Conservation (phyloP, 2,113 vertebrate genomes). For the Myodes glareolus region DNA sequence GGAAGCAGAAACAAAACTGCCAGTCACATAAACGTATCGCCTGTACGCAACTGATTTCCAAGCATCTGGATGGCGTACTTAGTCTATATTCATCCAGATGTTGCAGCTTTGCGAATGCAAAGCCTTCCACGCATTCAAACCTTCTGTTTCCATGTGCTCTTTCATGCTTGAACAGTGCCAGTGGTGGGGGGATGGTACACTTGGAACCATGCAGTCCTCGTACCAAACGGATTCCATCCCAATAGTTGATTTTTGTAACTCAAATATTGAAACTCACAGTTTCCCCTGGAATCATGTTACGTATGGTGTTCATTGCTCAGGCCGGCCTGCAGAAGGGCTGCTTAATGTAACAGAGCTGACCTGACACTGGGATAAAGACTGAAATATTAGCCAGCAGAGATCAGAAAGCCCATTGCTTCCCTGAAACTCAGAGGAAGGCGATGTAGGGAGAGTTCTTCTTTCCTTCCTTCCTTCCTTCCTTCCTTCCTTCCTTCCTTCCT, state of each 20-base stretch:
- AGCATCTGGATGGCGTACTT: slow-evolving; percentile 36
- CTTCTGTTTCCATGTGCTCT: background rate
- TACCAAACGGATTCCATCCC: background rate
- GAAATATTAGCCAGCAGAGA: background rate
- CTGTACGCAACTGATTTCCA: slow-evolving; percentile 1
- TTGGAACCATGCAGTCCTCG: background rate
- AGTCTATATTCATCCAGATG: slow-evolving; percentile 21
- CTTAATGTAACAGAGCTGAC: background rate
- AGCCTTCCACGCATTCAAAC: background rate
- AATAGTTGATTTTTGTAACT: background rate
- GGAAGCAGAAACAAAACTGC: background rate
- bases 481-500: background rate
- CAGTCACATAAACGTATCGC: background rate
- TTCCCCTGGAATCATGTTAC: background rate
- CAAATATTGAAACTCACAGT: background rate
- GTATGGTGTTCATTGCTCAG: background rate
- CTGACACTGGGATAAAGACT: background rate
- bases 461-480: background rate
- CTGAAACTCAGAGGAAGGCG: background rate
- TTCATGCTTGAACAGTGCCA: background rate
- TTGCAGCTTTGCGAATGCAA: background rate
- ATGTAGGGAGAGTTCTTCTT: background rate
- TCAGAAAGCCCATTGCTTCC: background rate
- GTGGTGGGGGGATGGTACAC: too few species aligned
- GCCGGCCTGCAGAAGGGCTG: background rate